Percentiles rank a stretch among this genome's conserved stretches.
Evolutionary conservation across 2,888 invertebrate genomes (phyloP).

Genomic region (Rhopalosiphum nymphaeae): DNA sequence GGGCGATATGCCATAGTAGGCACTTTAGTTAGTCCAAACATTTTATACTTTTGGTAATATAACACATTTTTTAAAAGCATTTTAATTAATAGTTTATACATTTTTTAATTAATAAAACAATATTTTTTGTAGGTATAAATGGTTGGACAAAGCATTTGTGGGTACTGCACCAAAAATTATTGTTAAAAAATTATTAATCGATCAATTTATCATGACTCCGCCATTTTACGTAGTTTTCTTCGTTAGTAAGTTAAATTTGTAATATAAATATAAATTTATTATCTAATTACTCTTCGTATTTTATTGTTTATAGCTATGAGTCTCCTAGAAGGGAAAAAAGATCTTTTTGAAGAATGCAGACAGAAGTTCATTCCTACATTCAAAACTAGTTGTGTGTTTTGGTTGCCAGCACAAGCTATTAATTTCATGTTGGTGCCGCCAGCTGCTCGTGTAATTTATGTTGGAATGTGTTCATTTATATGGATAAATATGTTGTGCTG

Average conservation of each 20-base stretch:
- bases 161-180: slow-evolving; percentile 78
- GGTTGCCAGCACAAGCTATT: slow-evolving; percentile 84
- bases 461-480: slow-evolving; percentile 82
- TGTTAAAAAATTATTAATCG: slow-evolving; percentile 79
- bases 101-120: neutral
- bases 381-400: slow-evolving; percentile 83
- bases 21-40: slow-evolving; percentile 75
- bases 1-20: slow-evolving; percentile 76
- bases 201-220: slow-evolving; percentile 85
- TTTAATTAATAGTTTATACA: neutral
- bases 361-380: slow-evolving; percentile 81
- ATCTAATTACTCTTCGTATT: neutral
- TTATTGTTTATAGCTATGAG: slow-evolving; percentile 77
- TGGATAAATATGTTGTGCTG: slow-evolving; percentile 90
- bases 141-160: slow-evolving; percentile 79
- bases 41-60: slow-evolving; percentile 75
- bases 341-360: slow-evolving; percentile 79
- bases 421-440: slow-evolving; percentile 84
- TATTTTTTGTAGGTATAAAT: slow-evolving; percentile 79
- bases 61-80: neutral
- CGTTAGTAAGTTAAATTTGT: slow-evolving; percentile 74
- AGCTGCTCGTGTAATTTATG: slow-evolving; percentile 81
- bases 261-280: neutral
- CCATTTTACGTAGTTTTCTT: slow-evolving; percentile 80
- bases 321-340: slow-evolving; percentile 79